Evolutionary conservation across 2,797 vertebrate genomes (phyloP), one percentile per base, ranked within the genome.

Genomic region (Coranthus polyacanthus): DNA sequence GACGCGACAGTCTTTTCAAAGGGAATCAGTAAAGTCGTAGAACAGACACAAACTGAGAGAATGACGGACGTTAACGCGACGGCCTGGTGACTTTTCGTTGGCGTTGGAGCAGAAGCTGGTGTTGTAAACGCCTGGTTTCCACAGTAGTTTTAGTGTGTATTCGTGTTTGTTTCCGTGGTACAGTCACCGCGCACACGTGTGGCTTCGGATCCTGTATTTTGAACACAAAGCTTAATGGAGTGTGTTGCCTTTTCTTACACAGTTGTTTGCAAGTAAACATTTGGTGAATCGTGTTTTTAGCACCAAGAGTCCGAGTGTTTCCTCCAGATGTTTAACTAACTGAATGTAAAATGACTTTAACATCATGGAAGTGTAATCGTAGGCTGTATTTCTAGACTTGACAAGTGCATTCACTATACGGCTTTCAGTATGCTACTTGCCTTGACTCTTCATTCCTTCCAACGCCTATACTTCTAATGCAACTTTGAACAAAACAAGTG

Each of bases 331-430:
- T 87, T 81, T 75, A 76, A 90, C 81, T 89, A 82, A 85, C 86
- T 86, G 87, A 93, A 91, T 92, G 92, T 92, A 81, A n/a, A 76
- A 77, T 83, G 68, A 88, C 62, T 73, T 85, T 82, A 89, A 84
- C 87, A 88, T 83, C 81, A 74, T 75, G 77, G 67, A 85, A 80
- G 82, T 86, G 78, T 90, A 86, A 86, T 73, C 74, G 81, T 91
- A 62, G 85, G 81, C 81, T 90, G 81, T 88, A 61, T 82, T 80
- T 55, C 53, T 90, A 82, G 75, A 79, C 83, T 83, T 78, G 61
- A 81, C 59, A 78, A 78, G 79, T 89, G 85, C 79, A 74, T 85
- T 90, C 75, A 80, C 76, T 85, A 57, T 51, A 66, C 34, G 56
- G 82, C 84, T 91, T 83, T 89, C 70, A 13, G 62, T 85, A 75